phyloP scores from a whole-genome alignment of 1,140 invertebrate species.

The Manduca sexta region DNA sequence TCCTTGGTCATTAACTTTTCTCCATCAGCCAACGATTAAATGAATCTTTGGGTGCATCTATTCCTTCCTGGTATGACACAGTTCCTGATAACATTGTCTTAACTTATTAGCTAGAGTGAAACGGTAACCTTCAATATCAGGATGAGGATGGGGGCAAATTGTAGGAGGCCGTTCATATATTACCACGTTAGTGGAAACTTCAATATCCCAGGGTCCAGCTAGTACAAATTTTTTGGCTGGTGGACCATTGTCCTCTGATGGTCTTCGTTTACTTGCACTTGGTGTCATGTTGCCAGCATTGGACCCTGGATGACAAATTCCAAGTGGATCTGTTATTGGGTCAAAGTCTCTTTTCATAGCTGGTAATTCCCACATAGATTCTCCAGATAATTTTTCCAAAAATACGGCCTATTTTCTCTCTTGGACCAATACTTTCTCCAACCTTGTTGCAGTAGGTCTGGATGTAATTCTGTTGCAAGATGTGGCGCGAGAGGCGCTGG shows the following conservation, averaged over 20 bases:
- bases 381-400: conserved; percentile 97
- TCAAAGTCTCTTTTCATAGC: conserved; percentile 84
- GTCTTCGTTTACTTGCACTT: conserved; percentile 78
- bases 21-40: conserved; percentile 98
- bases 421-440: conserved; percentile 99
- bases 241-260: conserved; percentile 82
- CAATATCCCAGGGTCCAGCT: conserved; percentile 95
- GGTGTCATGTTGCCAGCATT: conserved; percentile 68
- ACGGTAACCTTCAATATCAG: conserved; percentile 90
- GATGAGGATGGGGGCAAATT: conserved; percentile 92
- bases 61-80: conserved; percentile 95
- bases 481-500: conserved; percentile 59
- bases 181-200: conserved; percentile 94
- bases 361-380: conserved; percentile 96
- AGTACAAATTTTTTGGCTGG: conserved; percentile 90
- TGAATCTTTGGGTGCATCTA: conserved; percentile 96
- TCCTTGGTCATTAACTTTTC: conserved; percentile 89
- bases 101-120: conserved; percentile 87
- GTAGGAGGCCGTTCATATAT: conserved; percentile 91
- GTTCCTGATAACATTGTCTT: conserved; percentile 92
- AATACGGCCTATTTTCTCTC: conserved; percentile 94
- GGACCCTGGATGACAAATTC: conserved; percentile 81
- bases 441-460: conserved; percentile 92
- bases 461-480: conserved; percentile 80
- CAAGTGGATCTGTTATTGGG: conserved; percentile 92